A percentile compares a stretch with the other conserved stretches of the same genome.
These are phyloP conservation scores for Mimachlamys varia DNA, from an alignment of 2,888 invertebrate genomes.

Conservation along the genomic window DNA sequence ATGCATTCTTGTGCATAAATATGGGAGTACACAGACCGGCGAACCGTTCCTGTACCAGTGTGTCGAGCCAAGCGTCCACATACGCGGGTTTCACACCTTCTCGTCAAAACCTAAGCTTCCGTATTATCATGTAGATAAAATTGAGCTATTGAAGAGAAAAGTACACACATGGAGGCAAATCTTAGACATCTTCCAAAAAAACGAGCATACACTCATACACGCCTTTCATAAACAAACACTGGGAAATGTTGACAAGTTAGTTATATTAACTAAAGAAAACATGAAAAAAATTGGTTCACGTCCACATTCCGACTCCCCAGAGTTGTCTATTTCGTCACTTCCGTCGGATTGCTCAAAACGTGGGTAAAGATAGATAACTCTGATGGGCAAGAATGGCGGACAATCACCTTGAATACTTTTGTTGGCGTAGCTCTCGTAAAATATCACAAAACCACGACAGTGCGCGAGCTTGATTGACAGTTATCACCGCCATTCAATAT, in stretches of 20 bases:
- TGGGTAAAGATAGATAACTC: background rate
- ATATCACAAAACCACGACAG: conserved; percentile 15
- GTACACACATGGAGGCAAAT: conserved; percentile 21
- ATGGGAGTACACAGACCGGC: conserved; percentile 6
- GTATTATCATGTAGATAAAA: conserved; percentile 14
- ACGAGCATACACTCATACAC: background rate
- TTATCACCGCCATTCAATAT: conserved; percentile 25
- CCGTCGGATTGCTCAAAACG: background rate
- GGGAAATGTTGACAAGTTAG: background rate
- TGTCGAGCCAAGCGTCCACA: conserved; percentile 14
- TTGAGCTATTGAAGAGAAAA: conserved; percentile 34
- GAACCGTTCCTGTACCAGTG: background rate
- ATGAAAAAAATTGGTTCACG: background rate
- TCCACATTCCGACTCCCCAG: background rate
- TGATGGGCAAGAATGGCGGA: conserved; percentile 9
- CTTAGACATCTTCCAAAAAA: conserved; percentile 20
- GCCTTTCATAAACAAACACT: background rate
- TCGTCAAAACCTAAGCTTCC: conserved; percentile 25
- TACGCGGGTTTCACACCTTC: conserved; percentile 4
- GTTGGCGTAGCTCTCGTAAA: conserved; percentile 7
- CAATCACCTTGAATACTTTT: conserved; percentile 32
- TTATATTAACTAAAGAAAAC: conserved; percentile 26
- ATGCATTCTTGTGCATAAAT: conserved; percentile 36
- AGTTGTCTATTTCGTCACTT: background rate
- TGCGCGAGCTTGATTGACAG: background rate